Percentiles rank a stretch among this genome's conserved stretches.
Evolutionary conservation across 2,113 vertebrate species (phyloP).

Genomic region (Xenus cinereus): DNA sequence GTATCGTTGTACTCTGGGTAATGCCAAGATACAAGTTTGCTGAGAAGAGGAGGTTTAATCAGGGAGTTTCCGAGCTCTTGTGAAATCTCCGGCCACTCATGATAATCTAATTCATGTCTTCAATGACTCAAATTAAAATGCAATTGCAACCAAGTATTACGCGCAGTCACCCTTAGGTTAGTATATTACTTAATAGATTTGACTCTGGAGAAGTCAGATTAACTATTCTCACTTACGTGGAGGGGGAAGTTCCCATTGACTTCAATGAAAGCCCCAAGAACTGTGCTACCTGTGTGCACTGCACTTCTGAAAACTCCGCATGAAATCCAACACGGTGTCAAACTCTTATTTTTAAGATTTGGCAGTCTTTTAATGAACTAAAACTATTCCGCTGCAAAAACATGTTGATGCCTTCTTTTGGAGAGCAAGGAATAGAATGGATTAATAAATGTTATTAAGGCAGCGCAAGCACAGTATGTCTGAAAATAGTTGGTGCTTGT

Average conservation of each 20-base stretch:
- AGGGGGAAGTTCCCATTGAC: neutral
- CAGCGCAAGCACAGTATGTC: neutral
- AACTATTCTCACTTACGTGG: neutral
- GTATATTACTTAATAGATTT: neutral
- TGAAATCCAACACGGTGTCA: neutral
- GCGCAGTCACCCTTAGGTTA: no score
- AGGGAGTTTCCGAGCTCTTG: neutral
- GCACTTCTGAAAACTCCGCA: neutral
- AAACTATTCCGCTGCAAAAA: neutral
- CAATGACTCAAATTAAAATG: neutral
- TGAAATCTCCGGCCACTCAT: neutral
- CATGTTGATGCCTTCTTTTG: neutral
- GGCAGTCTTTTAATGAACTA: neutral
- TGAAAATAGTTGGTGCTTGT: neutral
- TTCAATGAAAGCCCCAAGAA: neutral
- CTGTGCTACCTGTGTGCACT: neutral
- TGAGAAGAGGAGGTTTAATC: neutral
- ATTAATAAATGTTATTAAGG: neutral
- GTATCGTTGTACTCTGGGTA: neutral
- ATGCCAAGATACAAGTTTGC: neutral
- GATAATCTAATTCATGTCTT: neutral
- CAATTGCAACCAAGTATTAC: neutral
- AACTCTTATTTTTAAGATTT: neutral
- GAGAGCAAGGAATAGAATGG: neutral
- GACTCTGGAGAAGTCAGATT: neutral